Evolutionary conservation across 2,797 vertebrate genomes (phyloP).

Genomic region (Malurus splendens): DNA sequence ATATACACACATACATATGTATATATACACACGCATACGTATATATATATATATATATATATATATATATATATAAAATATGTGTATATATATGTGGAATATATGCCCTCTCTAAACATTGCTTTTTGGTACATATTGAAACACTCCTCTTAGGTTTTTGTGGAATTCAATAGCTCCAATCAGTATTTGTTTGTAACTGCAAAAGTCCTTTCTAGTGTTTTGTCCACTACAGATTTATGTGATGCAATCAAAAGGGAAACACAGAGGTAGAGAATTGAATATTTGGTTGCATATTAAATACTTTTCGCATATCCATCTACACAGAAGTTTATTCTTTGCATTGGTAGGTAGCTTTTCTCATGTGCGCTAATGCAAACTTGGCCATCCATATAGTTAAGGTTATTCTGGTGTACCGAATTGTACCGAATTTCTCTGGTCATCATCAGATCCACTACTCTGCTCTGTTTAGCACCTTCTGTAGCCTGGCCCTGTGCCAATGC

Average conservation of each 20-base stretch:
- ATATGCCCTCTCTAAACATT: neutral
- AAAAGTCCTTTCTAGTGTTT: neutral
- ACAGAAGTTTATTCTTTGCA: neutral
- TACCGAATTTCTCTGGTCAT: neutral
- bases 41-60: too few species aligned
- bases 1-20: too few species aligned
- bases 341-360: neutral
- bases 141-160: neutral
- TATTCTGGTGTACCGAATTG: neutral
- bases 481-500: neutral
- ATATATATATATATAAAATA: too few species aligned
- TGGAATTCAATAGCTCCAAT: neutral
- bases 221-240: neutral
- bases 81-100: too few species aligned
- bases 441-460: neutral
- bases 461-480: conserved; percentile 46
- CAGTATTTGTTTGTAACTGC: neutral
- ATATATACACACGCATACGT: rapidly evolving
- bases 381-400: neutral
- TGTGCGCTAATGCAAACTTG: neutral
- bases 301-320: neutral
- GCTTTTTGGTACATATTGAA: neutral
- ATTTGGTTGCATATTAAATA: neutral
- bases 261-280: neutral
- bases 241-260: neutral